These are phyloP conservation scores for Phymorhynchus buccinoides DNA, from an alignment of 1,140 invertebrate genomes.

Conservation along the genomic window DNA sequence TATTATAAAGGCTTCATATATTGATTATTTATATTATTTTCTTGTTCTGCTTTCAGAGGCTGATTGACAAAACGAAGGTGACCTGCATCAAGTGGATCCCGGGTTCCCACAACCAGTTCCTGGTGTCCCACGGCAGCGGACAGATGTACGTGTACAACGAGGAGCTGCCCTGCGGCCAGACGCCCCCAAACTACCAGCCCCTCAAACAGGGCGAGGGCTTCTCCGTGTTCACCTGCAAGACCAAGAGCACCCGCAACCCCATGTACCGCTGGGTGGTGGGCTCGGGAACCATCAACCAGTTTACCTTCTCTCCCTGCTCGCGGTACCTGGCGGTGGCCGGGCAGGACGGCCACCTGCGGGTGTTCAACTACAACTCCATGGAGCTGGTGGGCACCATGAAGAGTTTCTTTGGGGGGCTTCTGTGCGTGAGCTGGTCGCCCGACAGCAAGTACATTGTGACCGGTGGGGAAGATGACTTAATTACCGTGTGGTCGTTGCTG, in stretches of 20 bases:
- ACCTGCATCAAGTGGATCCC: constrained; percentile 99
- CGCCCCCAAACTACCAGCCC: constrained; percentile 90
- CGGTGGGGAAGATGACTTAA: constrained; percentile 98
- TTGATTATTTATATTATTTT: background rate
- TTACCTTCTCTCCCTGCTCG: constrained; percentile 96
- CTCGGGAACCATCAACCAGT: constrained; percentile 92
- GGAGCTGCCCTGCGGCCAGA: constrained; percentile 88
- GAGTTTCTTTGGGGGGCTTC: constrained; percentile 94
- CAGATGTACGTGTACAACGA: constrained; percentile 98
- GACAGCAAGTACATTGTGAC: constrained; percentile 96
- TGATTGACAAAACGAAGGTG: constrained; percentile 98
- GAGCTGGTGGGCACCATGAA: constrained; percentile 88
- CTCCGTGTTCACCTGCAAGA: constrained; percentile 95
- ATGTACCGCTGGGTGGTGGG: constrained; percentile 82
- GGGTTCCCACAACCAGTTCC: constrained; percentile 91
- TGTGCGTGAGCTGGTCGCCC: constrained; percentile 97
- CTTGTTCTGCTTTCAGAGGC: constrained; percentile 81
- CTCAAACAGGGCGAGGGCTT: constrained; percentile 97
- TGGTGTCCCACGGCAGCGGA: constrained; percentile 95
- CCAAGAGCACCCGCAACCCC: constrained; percentile 96
- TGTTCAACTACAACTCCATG: constrained; percentile 99
- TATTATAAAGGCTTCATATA: no score
- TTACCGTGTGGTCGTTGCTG: constrained; percentile 96
- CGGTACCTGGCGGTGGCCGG: constrained; percentile 85
- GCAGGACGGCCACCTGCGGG: constrained; percentile 96